Evolutionary conservation across 2,888 invertebrate genomes (phyloP), one percentile per base, ranked within the genome.

Genomic region (Drosophila siamana): DNA sequence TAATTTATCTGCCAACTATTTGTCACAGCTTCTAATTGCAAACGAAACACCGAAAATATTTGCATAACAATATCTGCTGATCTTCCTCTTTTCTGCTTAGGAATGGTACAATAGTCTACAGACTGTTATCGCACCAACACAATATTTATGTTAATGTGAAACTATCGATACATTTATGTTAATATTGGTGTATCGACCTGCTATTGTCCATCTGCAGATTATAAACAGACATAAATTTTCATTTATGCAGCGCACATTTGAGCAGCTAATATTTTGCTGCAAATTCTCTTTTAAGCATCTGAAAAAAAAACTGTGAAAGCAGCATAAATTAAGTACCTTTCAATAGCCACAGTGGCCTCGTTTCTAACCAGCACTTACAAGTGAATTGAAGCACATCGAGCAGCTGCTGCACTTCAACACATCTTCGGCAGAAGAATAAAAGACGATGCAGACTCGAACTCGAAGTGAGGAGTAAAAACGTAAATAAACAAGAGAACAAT

Each of bases 401-500:
- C 76, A 67, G 63, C 80, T 75, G 71, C 79, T 62, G 84, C 78
- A 69, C 78, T 80, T 76, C 62, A 62, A 57, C 84, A 76, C 75
- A 74, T 79, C 44, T 44, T 43, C 5, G 28, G 26, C 40, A 16
- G 22, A 40, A 52, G 43, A 36, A 57, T 30, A 24, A 16, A 28
- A 30, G 28, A 19, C 16, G 28, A n/a, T 26, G 38, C 51, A 51
- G 19, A 43, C 19, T 5, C 13, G 16, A 19, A 19, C 2, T 19
- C n/a, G n/a, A 30, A 43, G 9, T 6, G 43, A 43, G 41, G 13
- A 43, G 30, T 22, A 43, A 40, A 38, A 64, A 67, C 54, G 50
- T 66, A 70, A 81, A 74, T 57, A 85, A 85, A 71, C 71, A 81
- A 62, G 68, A 51, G 65, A 84, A 56, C 69, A 87, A 85, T 82